Evolutionary conservation across 2,888 invertebrate genomes (phyloP).

Genomic region (Andricus curvator): DNA sequence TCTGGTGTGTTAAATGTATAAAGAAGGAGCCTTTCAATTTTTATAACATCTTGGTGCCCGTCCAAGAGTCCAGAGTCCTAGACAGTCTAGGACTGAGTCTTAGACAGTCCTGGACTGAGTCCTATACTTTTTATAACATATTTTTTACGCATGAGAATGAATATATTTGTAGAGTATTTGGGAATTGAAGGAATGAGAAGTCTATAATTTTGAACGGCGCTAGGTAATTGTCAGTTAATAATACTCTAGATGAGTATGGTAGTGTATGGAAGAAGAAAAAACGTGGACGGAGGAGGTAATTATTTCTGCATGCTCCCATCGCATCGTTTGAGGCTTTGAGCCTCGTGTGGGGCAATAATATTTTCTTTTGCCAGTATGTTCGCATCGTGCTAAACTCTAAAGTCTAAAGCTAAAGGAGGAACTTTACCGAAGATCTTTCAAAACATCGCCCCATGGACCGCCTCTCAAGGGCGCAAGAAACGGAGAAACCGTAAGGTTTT

Average conservation of each 20-base stretch:
- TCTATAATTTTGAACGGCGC: background rate
- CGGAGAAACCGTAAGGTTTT: conserved; percentile 11
- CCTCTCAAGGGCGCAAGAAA: conserved; percentile 21
- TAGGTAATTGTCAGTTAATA: conserved; percentile 5
- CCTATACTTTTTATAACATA: no score
- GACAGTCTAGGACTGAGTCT: no score
- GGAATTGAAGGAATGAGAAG: background rate
- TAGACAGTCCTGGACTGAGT: no score
- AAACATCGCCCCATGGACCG: conserved; percentile 36
- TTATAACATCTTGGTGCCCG: no score
- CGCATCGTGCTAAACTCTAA: conserved; percentile 27
- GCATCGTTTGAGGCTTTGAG: background rate
- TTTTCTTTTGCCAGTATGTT: conserved; percentile 30
- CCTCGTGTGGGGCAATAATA: conserved; percentile 38
- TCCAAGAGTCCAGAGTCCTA: no score
- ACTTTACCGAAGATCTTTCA: conserved; percentile 19
- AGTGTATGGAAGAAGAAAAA: background rate
- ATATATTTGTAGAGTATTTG: background rate
- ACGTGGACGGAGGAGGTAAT: conserved; percentile 21
- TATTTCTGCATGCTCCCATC: background rate
- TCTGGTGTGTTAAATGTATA: no score
- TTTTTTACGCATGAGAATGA: background rate
- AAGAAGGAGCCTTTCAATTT: no score
- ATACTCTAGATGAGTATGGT: background rate
- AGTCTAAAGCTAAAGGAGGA: background rate